Percentiles rank a stretch among this genome's conserved stretches.
These are phyloP conservation scores for Myoxocephalus aenaeus DNA, from an alignment of 2,797 vertebrate genomes.

Conservation along the genomic window DNA sequence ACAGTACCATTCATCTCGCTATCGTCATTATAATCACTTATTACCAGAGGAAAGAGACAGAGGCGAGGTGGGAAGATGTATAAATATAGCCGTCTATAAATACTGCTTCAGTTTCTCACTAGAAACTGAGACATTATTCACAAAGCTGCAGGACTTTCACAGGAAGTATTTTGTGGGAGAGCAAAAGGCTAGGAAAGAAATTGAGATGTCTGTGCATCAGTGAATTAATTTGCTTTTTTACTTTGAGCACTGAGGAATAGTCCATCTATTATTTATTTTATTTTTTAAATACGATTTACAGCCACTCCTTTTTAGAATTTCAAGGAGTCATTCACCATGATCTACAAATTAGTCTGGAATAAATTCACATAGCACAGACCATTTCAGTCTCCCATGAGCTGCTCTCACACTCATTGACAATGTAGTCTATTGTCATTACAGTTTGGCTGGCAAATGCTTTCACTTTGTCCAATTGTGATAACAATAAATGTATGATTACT, in stretches of 20 bases:
- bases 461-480: constrained; percentile 27
- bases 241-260: constrained; percentile 31
- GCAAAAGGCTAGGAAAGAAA: not conserved
- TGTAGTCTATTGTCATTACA: constrained; percentile 41
- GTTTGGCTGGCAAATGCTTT: constrained; percentile 36
- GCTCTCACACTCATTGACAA: constrained; percentile 43
- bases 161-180: constrained; percentile 5
- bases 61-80: constrained; percentile 33
- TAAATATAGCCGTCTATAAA: constrained; percentile 74
- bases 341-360: constrained; percentile 24
- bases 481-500: constrained; percentile 10
- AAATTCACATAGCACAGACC: constrained; percentile 15
- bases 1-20: constrained; percentile 30
- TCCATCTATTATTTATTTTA: constrained; percentile 20
- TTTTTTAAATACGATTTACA: constrained; percentile 29
- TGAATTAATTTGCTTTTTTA: constrained; percentile 22
- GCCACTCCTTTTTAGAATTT: constrained; percentile 23
- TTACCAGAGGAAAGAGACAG: constrained; percentile 40
- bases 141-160: constrained; percentile 25
- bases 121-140: constrained; percentile 45
- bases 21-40: constrained; percentile 49
- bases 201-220: constrained; percentile 5
- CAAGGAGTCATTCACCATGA: constrained; percentile 17
- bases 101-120: constrained; percentile 52
- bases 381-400: constrained; percentile 34